phyloP scores from a whole-genome alignment of 2,888 invertebrate species.

The Papilio gigon region DNA sequence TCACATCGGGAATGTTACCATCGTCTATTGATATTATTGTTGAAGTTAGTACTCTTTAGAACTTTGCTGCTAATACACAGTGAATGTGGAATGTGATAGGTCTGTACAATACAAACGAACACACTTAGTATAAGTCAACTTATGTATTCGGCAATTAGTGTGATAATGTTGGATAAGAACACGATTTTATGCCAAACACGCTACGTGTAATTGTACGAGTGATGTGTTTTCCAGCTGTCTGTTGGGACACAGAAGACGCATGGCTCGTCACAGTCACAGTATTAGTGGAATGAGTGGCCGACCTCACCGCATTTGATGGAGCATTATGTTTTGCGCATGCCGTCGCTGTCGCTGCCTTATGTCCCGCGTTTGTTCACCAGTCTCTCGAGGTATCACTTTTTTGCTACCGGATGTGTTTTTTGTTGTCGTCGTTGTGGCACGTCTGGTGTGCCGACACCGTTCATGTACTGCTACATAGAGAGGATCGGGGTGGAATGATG shows the following conservation, averaged over 20 bases:
- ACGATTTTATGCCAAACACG: slow-evolving; percentile 61
- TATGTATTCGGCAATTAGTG: slow-evolving; percentile 37
- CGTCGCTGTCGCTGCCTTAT: slow-evolving; percentile 78
- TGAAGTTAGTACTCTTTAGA: slow-evolving; percentile 51
- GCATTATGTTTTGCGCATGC: slow-evolving; percentile 81
- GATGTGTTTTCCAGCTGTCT: slow-evolving; percentile 62
- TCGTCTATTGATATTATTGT: slow-evolving; percentile 60
- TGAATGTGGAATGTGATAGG: slow-evolving; percentile 71
- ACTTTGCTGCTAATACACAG: slow-evolving; percentile 58
- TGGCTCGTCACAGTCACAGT: slow-evolving; percentile 74
- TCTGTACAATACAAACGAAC: slow-evolving; percentile 67
- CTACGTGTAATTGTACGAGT: slow-evolving; percentile 47
- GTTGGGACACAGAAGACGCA: slow-evolving; percentile 71
- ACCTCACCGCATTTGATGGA: slow-evolving; percentile 81
- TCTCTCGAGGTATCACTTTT: slow-evolving; percentile 74
- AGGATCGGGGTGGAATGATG: slow-evolving; percentile 73
- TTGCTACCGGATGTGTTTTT: slow-evolving; percentile 72
- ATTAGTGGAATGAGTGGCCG: slow-evolving; percentile 82
- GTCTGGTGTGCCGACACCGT: slow-evolving; percentile 68
- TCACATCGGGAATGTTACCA: slow-evolving; percentile 79
- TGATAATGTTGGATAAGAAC: slow-evolving; percentile 51
- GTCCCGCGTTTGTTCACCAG: slow-evolving; percentile 77
- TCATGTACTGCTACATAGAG: slow-evolving; percentile 68
- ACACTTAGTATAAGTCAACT: slow-evolving; percentile 29
- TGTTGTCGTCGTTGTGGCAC: slow-evolving; percentile 78